phyloP scores from a whole-genome alignment of 2,888 invertebrate genomes.

The Drosophila prolongata region DNA sequence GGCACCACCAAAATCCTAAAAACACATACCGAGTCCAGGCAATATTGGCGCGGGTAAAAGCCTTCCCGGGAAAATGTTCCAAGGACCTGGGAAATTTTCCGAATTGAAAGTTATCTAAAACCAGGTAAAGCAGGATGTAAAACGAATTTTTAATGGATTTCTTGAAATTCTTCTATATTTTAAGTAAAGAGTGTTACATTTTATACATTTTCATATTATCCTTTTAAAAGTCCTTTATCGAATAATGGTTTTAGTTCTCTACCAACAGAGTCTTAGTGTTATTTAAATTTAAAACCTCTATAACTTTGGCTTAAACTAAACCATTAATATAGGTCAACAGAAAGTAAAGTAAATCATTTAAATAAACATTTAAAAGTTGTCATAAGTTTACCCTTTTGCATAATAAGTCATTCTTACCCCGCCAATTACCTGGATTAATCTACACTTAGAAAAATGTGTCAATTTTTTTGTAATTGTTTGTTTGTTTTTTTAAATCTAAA shows the following conservation, averaged over 20 bases:
- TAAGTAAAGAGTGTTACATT: too few relatives aligned
- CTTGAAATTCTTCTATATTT: too few relatives aligned
- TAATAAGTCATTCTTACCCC: background rate
- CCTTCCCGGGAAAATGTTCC: background rate
- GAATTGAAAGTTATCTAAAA: background rate
- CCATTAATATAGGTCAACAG: background rate
- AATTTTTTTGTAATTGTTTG: constrained; percentile 46
- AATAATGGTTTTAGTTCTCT: too few relatives aligned
- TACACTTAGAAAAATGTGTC: constrained; percentile 49
- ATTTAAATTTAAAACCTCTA: background rate
- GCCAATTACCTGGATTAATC: constrained; percentile 24
- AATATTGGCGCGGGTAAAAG: constrained; percentile 5
- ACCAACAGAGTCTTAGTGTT: too few relatives aligned
- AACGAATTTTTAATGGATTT: too few relatives aligned
- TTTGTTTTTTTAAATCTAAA: constrained; percentile 3
- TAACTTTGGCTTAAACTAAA: background rate
- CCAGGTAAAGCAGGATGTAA: too few relatives aligned
- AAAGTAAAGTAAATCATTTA: too few relatives aligned
- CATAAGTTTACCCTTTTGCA: too few relatives aligned
- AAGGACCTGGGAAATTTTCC: background rate
- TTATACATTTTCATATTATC: too few relatives aligned
- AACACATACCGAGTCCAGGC: background rate
- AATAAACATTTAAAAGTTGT: too few relatives aligned
- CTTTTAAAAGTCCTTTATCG: too few relatives aligned
- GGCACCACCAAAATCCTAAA: constrained; percentile 30